A percentile compares a stretch with the other conserved stretches of the same genome.
Conservation (phyloP, 2,797 vertebrate species). For the Hephaestus fuliginosus region DNA sequence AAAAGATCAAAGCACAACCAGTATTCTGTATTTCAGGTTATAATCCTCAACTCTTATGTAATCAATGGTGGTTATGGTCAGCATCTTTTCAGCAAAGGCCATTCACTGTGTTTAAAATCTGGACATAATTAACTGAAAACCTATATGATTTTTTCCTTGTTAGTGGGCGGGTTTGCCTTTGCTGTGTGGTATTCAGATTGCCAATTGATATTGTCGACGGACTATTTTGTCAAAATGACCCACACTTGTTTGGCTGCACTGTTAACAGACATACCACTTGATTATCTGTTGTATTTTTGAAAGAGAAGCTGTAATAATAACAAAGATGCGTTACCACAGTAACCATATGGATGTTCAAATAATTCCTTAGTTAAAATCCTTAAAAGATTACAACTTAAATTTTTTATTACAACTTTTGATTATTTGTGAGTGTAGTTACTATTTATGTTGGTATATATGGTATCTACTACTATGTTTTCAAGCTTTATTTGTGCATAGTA, state of each 20-base stretch:
- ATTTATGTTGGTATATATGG: too few species aligned
- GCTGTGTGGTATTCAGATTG: too few species aligned
- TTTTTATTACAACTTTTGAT: not conserved
- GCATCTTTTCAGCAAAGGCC: too few species aligned
- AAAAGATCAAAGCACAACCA: too few species aligned
- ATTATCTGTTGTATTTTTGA: not conserved
- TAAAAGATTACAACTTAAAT: not conserved
- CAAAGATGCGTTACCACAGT: not conserved
- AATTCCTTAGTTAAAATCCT: not conserved
- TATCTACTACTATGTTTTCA: not conserved
- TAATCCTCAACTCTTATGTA: too few species aligned
- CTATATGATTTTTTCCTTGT: too few species aligned
- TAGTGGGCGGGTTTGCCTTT: too few species aligned
- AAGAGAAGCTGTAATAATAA: not conserved
- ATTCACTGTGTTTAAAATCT: too few species aligned
- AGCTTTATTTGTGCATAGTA: not conserved
- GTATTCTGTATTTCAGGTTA: too few species aligned
- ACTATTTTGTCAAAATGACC: not conserved
- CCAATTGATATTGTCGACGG: not conserved
- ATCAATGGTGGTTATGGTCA: too few species aligned
- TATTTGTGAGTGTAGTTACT: not conserved
- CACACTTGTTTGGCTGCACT: slow-evolving; percentile 3
- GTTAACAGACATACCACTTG: not conserved
- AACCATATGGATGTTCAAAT: not conserved
- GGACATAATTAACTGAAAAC: too few species aligned